Evolutionary conservation across 92 coral and sea anemone genomes (phyloP).

Genomic region (Diadumene lineata): DNA sequence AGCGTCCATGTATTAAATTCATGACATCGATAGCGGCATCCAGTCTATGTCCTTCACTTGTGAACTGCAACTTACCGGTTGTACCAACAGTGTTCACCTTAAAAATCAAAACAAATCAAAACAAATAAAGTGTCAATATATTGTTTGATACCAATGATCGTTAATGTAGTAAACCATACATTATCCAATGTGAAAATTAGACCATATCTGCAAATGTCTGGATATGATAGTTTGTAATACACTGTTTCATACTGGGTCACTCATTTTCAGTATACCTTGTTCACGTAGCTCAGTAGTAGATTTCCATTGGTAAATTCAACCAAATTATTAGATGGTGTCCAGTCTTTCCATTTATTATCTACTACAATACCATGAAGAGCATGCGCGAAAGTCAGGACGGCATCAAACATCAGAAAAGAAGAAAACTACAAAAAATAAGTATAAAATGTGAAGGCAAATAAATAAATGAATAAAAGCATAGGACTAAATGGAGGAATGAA

Average conservation of each 20-base stretch:
- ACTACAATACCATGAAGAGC: conserved; percentile 61
- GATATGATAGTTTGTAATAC: background rate
- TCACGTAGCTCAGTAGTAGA: conserved; percentile 30
- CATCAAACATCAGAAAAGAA: conserved; percentile 56
- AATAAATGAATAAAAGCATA: background rate
- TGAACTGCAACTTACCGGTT: conserved; percentile 60
- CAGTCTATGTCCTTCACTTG: conserved; percentile 43
- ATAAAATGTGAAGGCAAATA: background rate
- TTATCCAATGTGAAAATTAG: no score
- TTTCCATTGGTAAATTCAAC: conserved; percentile 29
- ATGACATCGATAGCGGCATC: conserved; percentile 39
- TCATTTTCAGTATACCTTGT: conserved; percentile 18
- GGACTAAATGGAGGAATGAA: no score
- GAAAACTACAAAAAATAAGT: conserved; percentile 26
- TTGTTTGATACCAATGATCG: background rate
- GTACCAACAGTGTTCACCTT: conserved; percentile 50
- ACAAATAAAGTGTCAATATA: background rate
- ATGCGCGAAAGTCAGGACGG: conserved; percentile 66
- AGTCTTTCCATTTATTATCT: conserved; percentile 35
- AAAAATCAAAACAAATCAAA: background rate
- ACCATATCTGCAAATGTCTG: no score
- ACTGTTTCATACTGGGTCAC: no score
- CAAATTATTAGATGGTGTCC: conserved; percentile 19
- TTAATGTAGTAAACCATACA: no score
- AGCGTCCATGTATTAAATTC: conserved; percentile 33